phyloP scores from a whole-genome alignment of 2,888 invertebrate genomes.

The Cremastobaeus sp. region DNA sequence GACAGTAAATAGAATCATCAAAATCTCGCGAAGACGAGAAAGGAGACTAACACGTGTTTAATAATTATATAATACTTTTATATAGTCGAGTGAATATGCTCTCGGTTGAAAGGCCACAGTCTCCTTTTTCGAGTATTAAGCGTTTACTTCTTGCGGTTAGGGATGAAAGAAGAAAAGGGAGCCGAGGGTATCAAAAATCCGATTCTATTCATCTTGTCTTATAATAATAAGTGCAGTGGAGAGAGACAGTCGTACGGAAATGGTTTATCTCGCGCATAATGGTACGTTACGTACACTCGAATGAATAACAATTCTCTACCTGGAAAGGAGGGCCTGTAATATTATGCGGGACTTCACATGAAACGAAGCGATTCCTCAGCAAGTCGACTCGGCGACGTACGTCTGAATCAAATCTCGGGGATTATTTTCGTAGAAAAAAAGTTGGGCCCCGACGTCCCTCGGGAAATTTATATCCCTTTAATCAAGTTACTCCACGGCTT shows the following conservation, averaged over 20 bases:
- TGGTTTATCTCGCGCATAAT: conserved; percentile 54
- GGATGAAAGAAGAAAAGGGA: conserved; percentile 30
- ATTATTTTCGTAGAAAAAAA: conserved; percentile 19
- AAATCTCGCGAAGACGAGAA: not conserved
- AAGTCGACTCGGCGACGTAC: conserved; percentile 36
- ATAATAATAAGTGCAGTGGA: conserved; percentile 56
- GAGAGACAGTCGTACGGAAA: conserved; percentile 48
- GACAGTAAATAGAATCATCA: not conserved
- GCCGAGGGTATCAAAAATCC: conserved; percentile 22
- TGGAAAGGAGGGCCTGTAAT: conserved; percentile 40
- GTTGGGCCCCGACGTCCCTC: not conserved
- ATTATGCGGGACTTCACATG: conserved; percentile 43
- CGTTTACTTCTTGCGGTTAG: conserved; percentile 42
- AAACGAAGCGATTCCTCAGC: conserved; percentile 35
- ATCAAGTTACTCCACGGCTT: no score
- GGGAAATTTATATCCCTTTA: not conserved
- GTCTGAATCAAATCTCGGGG: conserved; percentile 15
- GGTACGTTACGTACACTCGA: conserved; percentile 44
- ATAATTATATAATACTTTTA: conserved; percentile 51
- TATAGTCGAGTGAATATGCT: conserved; percentile 44
- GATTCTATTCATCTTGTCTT: conserved; percentile 41
- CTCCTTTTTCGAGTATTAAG: conserved; percentile 37
- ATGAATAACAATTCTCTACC: conserved; percentile 55
- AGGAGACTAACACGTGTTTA: conserved; percentile 12
- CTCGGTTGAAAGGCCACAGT: conserved; percentile 40